Evolutionary conservation across 2,113 vertebrate genomes (phyloP).

Genomic region (Otocyon megalotis): DNA sequence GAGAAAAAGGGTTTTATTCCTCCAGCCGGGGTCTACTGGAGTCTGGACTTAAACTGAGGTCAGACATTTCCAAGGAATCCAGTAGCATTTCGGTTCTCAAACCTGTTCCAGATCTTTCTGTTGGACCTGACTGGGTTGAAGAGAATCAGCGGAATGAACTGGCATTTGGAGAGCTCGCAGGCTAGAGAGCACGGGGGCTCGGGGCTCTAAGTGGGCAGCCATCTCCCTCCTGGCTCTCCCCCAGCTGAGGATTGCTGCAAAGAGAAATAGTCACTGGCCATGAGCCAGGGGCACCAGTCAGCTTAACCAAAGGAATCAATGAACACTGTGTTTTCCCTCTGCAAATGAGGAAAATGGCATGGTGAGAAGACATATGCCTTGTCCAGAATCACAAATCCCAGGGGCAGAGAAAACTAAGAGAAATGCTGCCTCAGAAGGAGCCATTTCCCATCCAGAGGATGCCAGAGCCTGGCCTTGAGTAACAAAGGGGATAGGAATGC

Average conservation of each 20-base stretch:
- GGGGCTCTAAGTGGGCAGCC: constrained; percentile 22
- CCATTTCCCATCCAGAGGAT: constrained; percentile 38
- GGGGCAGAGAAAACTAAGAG: constrained; percentile 58
- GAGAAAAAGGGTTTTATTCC: neutral
- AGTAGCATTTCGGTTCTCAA: constrained; percentile 7
- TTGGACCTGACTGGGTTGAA: neutral
- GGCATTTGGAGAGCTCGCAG: neutral
- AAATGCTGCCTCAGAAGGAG: constrained; percentile 49
- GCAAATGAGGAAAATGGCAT: constrained; percentile 78
- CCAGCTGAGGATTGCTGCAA: constrained; percentile 58
- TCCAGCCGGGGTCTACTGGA: neutral
- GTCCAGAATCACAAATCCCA: constrained; percentile 78
- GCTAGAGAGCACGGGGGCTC: neutral
- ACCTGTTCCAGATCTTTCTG: neutral
- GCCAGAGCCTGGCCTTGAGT: neutral
- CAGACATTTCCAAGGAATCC: constrained; percentile 23
- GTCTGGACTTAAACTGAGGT: neutral
- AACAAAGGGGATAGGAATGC: constrained; percentile 15
- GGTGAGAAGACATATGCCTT: constrained; percentile 74
- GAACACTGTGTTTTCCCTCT: constrained; percentile 76
- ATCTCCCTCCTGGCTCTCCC: constrained; percentile 48
- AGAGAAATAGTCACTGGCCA: constrained; percentile 72
- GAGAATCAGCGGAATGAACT: neutral
- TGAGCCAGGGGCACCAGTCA: constrained; percentile 77
- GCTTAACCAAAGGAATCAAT: constrained; percentile 79